Base-by-base conservation (phyloP, 2,797 vertebrate species). In the Falco berigora region DNA sequence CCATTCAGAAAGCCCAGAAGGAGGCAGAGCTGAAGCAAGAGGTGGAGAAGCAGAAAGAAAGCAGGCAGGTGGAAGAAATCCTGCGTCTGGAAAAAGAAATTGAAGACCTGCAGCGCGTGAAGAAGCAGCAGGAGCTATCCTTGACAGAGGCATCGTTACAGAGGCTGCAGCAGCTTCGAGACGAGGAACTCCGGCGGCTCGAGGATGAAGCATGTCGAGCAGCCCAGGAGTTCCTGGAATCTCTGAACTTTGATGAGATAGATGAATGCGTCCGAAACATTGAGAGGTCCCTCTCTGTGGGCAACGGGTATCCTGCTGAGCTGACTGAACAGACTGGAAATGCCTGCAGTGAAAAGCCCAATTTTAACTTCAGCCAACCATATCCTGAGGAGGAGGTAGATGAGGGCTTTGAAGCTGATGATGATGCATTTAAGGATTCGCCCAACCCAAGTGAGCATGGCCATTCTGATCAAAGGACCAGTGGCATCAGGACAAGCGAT, bases 221-320 rank as follows among this genome's bases (percentile, higher is more conserved):
- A 1, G 99, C 99, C 2, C 99, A 99, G 96, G 99, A 99, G 97
- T 99, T 99, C 98, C 98, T 99, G 8, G 98, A 99, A 87, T 99
- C 99, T 13, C 98, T 99, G 79, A 99, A 99, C 98, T 99, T 99
- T 3, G 98, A 99, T 67, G 99, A 99, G 98, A 99, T 99, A 9
- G 99, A 99, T 25, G 99, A 99, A 97, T 99, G 99, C 3, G 99
- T 99, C 84, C 98, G 99, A 87, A 98, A 99, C 97, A 99, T 99
- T 3, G 99, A 99, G 98, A 98, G 97, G 96, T 99, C 99, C 1
- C 95, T 99, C 73, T 98, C 98, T 1, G 98, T 96, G 6, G 97
- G 96, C 6, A 95, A 94, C 3, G 98, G 61, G 23, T 96, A 86
- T 64, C 82, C 97, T 10, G 91, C 93, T 5, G 97, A 97, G 72